These are phyloP conservation scores for Zygogramma bicolorata DNA, from an alignment of 2,888 invertebrate genomes.

Conservation along the genomic window DNA sequence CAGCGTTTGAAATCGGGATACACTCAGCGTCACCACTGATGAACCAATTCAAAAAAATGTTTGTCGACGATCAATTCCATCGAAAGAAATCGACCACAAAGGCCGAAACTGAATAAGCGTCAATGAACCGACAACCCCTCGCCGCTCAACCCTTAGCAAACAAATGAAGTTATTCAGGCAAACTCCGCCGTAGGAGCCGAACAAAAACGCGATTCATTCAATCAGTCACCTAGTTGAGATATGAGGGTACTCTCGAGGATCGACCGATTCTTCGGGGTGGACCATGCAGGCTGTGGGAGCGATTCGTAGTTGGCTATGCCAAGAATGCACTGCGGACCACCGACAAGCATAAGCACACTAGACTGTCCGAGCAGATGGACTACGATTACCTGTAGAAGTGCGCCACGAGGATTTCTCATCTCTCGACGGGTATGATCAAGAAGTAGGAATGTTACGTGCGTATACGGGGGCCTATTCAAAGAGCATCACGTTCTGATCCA, in stretches of 20 bases:
- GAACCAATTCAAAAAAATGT: neutral
- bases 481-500: too few species aligned
- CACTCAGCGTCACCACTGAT: neutral
- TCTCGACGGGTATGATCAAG: neutral
- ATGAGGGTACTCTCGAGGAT: slow-evolving; percentile 1
- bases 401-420: neutral
- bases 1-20: neutral
- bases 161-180: slow-evolving; percentile 20
- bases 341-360: slow-evolving; percentile 38
- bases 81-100: neutral
- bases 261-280: slow-evolving; percentile 13
- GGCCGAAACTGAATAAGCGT: neutral
- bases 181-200: neutral
- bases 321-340: slow-evolving; percentile 56
- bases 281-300: slow-evolving; percentile 45
- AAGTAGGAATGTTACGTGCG: slow-evolving; percentile 15
- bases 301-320: slow-evolving; percentile 50
- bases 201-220: slow-evolving; percentile 16
- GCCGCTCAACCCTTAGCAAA: neutral
- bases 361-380: slow-evolving; percentile 17
- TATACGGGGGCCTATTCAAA: too few species aligned
- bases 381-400: neutral
- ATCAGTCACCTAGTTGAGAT: slow-evolving; percentile 12
- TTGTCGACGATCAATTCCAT: neutral
- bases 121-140: neutral